These are phyloP conservation scores for mouse (Mus musculus) DNA, from an alignment of 2,113 vertebrate species.

Conservation along the genomic window GRCm39 chr2:112370001-112370500, in stretches of 20 bases:
- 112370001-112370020: neutral
- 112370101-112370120: neutral
- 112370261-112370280: no score
- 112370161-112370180: slow-evolving; percentile 1
- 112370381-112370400: neutral
- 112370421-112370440: slow-evolving; percentile 14
- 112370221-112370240: no score
- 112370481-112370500: neutral
- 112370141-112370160: neutral
- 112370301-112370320: no score
- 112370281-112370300: no score
- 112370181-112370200: neutral
- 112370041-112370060: neutral
- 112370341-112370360: no score
- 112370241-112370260: no score
- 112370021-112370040: slow-evolving; percentile 14
- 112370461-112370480: no score
- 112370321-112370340: no score
- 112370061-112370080: neutral
- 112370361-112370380: no score
- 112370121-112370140: neutral
- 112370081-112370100: neutral
- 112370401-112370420: slow-evolving; percentile 50
- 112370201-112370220: slow-evolving; percentile 13
- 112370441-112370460: neutral